Evolutionary conservation across 2,888 invertebrate genomes (phyloP).

Genomic region (Hoplodrina ambigua): DNA sequence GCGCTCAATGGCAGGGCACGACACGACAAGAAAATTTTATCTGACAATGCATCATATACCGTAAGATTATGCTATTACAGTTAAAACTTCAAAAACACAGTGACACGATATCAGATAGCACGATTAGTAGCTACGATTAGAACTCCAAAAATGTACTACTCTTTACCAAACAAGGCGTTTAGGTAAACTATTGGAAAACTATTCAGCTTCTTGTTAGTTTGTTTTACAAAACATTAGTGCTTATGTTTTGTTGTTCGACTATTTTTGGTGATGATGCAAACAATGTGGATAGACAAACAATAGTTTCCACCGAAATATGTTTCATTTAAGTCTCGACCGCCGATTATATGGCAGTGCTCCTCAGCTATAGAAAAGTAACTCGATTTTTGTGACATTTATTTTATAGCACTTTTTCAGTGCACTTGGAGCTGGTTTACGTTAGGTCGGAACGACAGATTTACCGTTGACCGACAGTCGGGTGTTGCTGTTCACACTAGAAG

Average conservation of each 20-base stretch:
- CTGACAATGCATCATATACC: not conserved
- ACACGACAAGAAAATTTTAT: not conserved
- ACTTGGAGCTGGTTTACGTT: too few relatives aligned
- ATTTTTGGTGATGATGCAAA: slow-evolving; percentile 7
- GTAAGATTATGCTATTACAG: not conserved
- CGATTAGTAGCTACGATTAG: not conserved
- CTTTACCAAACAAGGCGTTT: slow-evolving; percentile 27
- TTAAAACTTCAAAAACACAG: not conserved
- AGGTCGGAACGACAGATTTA: too few relatives aligned
- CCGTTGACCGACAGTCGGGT: too few relatives aligned
- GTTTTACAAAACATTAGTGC: slow-evolving; percentile 51
- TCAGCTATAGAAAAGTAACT: slow-evolving; percentile 58
- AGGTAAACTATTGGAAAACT: slow-evolving; percentile 40
- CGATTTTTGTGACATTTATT: slow-evolving; percentile 24
- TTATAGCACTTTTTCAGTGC: too few relatives aligned
- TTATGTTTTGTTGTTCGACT: not conserved
- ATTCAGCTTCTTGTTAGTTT: slow-evolving; percentile 30
- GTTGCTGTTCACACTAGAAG: too few relatives aligned
- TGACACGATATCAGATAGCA: too few relatives aligned
- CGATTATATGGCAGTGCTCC: slow-evolving; percentile 54
- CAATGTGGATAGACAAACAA: slow-evolving; percentile 42
- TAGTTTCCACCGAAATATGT: slow-evolving; percentile 29
- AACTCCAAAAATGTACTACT: slow-evolving; percentile 20
- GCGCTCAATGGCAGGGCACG: too few relatives aligned
- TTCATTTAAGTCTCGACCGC: slow-evolving; percentile 16